These are phyloP conservation scores for Agelaius tricolor DNA, from an alignment of 2,113 vertebrate genomes.

Conservation along the genomic window DNA sequence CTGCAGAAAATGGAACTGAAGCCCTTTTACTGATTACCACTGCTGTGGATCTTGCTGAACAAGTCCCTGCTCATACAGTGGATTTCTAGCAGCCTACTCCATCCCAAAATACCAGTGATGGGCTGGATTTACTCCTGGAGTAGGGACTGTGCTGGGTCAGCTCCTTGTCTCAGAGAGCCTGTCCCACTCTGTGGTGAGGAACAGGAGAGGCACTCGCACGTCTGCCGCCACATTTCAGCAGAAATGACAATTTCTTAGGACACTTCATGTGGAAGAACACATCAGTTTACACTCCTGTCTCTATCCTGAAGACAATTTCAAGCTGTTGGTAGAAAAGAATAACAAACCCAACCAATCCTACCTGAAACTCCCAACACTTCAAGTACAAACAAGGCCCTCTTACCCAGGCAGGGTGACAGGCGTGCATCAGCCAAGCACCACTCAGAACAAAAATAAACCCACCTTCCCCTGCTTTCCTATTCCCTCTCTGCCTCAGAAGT, in stretches of 20 bases:
- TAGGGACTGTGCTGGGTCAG: neutral
- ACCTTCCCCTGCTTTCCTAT: neutral
- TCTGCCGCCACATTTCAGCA: neutral
- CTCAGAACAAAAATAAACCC: slow-evolving; percentile 1
- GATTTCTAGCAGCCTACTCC: neutral
- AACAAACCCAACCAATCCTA: neutral
- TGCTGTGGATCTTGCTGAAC: neutral
- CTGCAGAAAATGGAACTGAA: neutral
- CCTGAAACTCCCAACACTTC: neutral
- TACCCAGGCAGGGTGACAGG: neutral
- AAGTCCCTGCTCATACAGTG: neutral
- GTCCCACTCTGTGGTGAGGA: neutral
- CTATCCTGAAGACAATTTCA: neutral
- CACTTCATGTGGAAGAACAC: neutral
- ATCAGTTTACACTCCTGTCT: neutral
- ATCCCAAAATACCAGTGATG: neutral
- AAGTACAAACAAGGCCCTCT: slow-evolving; percentile 1
- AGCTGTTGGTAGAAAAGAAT: neutral
- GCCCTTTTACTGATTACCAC: neutral
- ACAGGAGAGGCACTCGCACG: neutral
- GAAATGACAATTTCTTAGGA: neutral
- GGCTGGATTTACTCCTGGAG: neutral
- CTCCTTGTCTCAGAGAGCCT: neutral
- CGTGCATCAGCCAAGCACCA: neutral
- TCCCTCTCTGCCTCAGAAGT: neutral